Base-by-base conservation (phyloP, 2,888 invertebrate species). In the Apotomis capreana region DNA sequence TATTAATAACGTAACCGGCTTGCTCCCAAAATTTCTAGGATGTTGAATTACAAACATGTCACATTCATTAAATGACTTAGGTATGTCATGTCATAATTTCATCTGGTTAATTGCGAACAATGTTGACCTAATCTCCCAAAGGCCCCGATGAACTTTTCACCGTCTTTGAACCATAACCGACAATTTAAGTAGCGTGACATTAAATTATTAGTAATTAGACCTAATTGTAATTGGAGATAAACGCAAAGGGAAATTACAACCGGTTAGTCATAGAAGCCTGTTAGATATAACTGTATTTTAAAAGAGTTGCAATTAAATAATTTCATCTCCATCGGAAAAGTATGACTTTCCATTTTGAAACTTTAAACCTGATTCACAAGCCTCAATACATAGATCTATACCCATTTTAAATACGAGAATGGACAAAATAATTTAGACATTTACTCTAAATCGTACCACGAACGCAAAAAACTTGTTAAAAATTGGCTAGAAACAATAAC, bases 201-300 rank as follows among this genome's bases (percentile, higher is more conserved):
- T 52, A 58, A 69, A 69, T 10, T 57, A 57, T 0, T 10, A 4
- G n/a, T 26, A 40, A 69, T 69, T 58, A 58, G 49, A 37, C 63
- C 57, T 70, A 70, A 70, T 70, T 70, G 58, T 15, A 55, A 62
- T 62, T 62, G 10, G 3, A 44, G 58, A 49, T 26, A 9, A 26
- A 6, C 26, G 10, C 12, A 3, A 58, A 58, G 58, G 37, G 36
- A 58, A 58, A 36, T 58, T 36, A 58, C 49, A 49, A 49, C 49
- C 26, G 10, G 61, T 59, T 59, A 40, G 40, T 61, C 10, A 54
- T 5, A 40, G 26, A 36, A 54, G 4, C 9, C 6, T 15, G n/a
- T n/a, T n/a, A n/a, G n/a, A n/a, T 64, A 4, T 1, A 46, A 44
- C 44, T 44, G 12, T 2, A 58, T 0, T n/a, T 12, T 37, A 57